phyloP scores from a whole-genome alignment of 2,797 vertebrate genomes.

The Gadopsis marmoratus region DNA sequence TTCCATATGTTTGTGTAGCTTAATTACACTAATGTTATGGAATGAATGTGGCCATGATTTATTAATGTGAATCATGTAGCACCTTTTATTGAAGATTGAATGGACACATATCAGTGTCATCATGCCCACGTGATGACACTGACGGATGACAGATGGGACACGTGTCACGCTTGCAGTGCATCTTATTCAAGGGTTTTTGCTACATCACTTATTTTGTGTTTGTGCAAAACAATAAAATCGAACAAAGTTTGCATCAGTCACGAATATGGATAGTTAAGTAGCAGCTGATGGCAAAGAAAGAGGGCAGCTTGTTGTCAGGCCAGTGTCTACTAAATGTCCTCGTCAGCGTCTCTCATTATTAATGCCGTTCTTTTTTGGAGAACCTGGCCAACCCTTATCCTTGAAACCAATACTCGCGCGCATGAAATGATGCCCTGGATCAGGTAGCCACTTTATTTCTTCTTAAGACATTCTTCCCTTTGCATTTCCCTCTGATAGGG shows the following conservation, averaged over 20 bases:
- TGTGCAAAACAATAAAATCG: neutral
- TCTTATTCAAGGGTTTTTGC: neutral
- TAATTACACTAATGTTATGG: neutral
- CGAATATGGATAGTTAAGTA: neutral
- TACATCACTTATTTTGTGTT: neutral
- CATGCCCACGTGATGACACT: neutral
- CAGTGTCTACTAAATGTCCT: constrained; percentile 15
- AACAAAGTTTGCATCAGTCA: neutral
- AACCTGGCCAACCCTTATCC: constrained; percentile 53
- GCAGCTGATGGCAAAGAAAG: neutral
- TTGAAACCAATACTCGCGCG: constrained; percentile 77
- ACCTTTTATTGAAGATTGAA: neutral
- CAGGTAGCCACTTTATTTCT: constrained; percentile 72
- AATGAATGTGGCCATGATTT: constrained; percentile 8
- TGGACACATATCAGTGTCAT: neutral
- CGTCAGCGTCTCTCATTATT: constrained; percentile 55
- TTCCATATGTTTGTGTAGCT: neutral
- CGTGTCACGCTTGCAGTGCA: neutral
- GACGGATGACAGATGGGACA: constrained; percentile 19
- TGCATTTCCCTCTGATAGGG: constrained; percentile 58
- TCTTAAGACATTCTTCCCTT: constrained; percentile 57
- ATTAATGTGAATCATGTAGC: neutral
- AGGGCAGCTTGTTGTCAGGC: neutral
- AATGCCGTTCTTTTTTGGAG: constrained; percentile 44
- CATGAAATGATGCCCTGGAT: constrained; percentile 72